Base-by-base conservation (phyloP, 2,797 vertebrate species). In the Intellagama lesueurii region DNA sequence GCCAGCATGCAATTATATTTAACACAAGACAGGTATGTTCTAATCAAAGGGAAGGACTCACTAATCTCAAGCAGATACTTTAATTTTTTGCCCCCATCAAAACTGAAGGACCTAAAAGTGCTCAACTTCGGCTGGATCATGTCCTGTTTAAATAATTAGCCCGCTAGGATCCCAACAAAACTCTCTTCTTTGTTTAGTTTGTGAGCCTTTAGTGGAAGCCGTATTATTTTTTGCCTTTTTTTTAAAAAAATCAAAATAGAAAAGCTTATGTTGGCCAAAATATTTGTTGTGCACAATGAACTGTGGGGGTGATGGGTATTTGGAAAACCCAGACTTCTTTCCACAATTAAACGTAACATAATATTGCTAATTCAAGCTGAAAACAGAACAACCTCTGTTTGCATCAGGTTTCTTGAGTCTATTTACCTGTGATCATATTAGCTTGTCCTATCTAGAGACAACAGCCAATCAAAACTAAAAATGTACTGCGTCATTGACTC, bases 371-470 rank as follows among this genome's bases (percentile, higher is more conserved):
- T 91, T 93, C 44, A 92, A 91, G 83, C 30, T 28, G 90, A 82
- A 87, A 81, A 78, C 9, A 87, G 87, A 89, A 81, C 80, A 76
- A 22, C 83, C 76, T 30, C 64, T 90, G 26, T 92, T 96, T 93
- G 90, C 91, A 87, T 92, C 49, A 83, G 76, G 89, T 94, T 93
- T 81, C 82, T 94, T 90, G 68, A 52, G 77, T 95, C 90, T 81
- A 47, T 92, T 94, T 89, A 90, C 32, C 22, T 87, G 16, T 88
- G 89, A 90, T 68, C 77, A 60, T 92, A 81, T 89, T 92, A 92
- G 92, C 64, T 93, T 89, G 35, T 44, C 17, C 56, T 90, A 82
- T 89, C 90, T 94, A 94, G 78, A 92, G 89, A 92, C 69, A 94
- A 91, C 32, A 91, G 9, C 70, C 89, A 91, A 90, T 85, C 47